Evolutionary conservation across 2,888 invertebrate genomes (phyloP).

Genomic region (Nasonovia ribisnigri): DNA sequence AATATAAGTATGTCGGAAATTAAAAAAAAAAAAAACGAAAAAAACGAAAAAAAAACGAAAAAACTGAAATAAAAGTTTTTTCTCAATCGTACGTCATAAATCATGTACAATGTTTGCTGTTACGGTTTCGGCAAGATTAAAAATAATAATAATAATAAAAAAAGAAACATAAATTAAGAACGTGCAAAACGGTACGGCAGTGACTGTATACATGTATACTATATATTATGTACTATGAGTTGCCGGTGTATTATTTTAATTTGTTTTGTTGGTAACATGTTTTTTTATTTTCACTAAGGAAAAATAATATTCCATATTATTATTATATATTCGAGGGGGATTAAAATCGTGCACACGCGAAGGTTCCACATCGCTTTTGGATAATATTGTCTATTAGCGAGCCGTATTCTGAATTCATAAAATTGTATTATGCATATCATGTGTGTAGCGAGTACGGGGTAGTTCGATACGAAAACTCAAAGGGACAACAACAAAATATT

Average conservation of each 20-base stretch:
- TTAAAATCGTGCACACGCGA: not conserved
- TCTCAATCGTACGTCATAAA: slow-evolving; percentile 33
- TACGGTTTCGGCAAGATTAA: slow-evolving; percentile 31
- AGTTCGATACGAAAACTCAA: not conserved
- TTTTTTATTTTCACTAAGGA: slow-evolving; percentile 6
- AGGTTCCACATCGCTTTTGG: not conserved
- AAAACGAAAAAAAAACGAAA: not conserved
- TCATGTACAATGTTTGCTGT: not conserved
- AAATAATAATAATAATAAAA: slow-evolving; percentile 7
- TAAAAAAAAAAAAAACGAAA: not conserved
- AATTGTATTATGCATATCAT: not conserved
- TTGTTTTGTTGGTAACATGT: not conserved
- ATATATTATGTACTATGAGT: not conserved
- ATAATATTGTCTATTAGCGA: not conserved
- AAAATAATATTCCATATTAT: not conserved
- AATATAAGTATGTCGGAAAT: slow-evolving; percentile 1
- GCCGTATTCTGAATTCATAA: not conserved
- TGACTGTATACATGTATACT: not conserved
- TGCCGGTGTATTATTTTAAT: not conserved
- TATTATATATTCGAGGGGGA: not conserved
- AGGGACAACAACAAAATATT: not conserved
- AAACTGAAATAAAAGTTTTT: slow-evolving; percentile 8
- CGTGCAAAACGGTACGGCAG: not conserved
- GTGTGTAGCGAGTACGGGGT: not conserved
- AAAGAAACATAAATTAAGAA: slow-evolving; percentile 35